Evolutionary conservation across 2,113 vertebrate genomes (phyloP).

Genomic region (Poecile atricapillus): DNA sequence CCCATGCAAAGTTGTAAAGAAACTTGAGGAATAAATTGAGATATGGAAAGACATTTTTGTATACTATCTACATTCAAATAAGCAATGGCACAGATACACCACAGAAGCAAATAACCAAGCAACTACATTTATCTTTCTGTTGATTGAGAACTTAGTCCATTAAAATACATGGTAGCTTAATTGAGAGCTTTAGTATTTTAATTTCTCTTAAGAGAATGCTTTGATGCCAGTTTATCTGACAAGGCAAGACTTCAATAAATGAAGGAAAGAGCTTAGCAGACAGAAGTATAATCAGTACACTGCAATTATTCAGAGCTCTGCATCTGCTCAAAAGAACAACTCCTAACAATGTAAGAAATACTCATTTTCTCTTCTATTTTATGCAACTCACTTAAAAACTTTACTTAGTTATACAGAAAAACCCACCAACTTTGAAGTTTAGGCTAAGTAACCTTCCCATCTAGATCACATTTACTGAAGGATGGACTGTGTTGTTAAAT

Average conservation of each 20-base stretch:
- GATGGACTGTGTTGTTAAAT: neutral
- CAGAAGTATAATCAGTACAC: neutral
- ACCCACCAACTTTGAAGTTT: neutral
- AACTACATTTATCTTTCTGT: neutral
- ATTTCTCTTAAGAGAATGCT: conserved; percentile 20
- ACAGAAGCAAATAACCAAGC: neutral
- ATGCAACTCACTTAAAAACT: neutral
- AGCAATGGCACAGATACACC: neutral
- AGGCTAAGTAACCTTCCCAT: neutral
- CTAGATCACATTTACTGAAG: neutral
- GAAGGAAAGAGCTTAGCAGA: neutral
- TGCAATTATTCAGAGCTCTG: neutral
- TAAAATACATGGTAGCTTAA: neutral
- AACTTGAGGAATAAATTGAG: neutral
- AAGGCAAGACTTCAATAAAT: neutral
- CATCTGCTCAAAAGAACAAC: neutral
- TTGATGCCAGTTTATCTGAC: conserved; percentile 27
- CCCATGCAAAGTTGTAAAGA: neutral
- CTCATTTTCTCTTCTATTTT: neutral
- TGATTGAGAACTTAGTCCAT: neutral
- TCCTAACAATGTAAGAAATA: neutral
- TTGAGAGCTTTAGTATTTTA: neutral
- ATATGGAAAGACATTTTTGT: neutral
- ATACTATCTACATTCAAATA: neutral
- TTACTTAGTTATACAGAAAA: neutral